phyloP scores from a whole-genome alignment of 2,888 invertebrate genomes.

The Ophraella communa region DNA sequence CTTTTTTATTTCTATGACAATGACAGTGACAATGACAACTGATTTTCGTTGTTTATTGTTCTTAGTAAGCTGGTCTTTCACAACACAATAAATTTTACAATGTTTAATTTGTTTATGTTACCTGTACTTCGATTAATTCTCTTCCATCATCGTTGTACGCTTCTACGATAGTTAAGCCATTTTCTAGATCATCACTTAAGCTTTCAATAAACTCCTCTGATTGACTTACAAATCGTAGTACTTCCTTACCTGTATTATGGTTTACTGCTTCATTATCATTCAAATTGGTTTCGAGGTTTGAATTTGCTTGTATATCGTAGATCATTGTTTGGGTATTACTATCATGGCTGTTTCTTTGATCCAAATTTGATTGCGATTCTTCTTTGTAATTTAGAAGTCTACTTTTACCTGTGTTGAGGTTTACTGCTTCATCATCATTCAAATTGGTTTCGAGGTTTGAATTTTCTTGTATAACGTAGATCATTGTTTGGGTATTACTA shows the following conservation, averaged over 20 bases:
- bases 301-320: neutral
- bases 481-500: neutral
- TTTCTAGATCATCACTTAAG: constrained; percentile 39
- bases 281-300: neutral
- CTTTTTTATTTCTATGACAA: no score
- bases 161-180: constrained; percentile 45
- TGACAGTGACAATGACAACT: no score
- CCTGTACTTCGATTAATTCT: constrained; percentile 47
- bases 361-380: neutral
- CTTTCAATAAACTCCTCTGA: constrained; percentile 36
- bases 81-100: no score
- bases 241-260: neutral
- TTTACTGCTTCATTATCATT: neutral
- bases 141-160: constrained; percentile 49
- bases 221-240: neutral
- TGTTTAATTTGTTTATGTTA: no score
- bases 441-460: neutral
- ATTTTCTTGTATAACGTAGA: neutral
- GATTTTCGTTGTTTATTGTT: no score
- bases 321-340: neutral
- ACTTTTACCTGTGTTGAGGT: neutral
- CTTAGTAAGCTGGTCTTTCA: no score
- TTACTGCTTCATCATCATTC: neutral
- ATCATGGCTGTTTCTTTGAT: neutral
- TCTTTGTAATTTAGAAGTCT: neutral